phyloP scores from a whole-genome alignment of 1,140 invertebrate species.

The Trichogramma pretiosum region DNA sequence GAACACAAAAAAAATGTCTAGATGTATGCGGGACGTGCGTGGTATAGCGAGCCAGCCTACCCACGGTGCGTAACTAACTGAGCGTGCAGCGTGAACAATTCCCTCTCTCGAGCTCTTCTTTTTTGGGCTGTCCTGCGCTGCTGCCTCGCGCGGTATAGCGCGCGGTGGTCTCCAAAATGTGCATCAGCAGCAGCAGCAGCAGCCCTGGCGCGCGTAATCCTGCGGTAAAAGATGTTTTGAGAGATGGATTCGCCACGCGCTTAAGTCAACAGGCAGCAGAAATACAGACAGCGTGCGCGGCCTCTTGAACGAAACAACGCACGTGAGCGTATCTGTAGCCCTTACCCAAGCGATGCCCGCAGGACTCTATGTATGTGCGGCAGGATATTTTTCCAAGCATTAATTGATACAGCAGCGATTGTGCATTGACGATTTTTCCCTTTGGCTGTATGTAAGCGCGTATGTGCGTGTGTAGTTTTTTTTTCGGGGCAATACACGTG shows the following conservation, averaged over 20 bases:
- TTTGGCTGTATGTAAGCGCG: too few relatives aligned
- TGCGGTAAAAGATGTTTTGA: conserved; percentile 14
- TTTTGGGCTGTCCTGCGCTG: too few relatives aligned
- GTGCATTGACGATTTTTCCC: background rate
- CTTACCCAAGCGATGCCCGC: too few relatives aligned
- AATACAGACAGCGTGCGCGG: background rate
- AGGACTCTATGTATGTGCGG: conserved; percentile 2
- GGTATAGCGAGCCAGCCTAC: background rate
- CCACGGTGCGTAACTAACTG: background rate
- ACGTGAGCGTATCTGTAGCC: too few relatives aligned
- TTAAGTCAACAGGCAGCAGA: conserved; percentile 19
- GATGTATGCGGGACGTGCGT: background rate
- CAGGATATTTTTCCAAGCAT: conserved; percentile 9
- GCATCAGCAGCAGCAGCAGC: background rate
- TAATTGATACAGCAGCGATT: conserved; percentile 4
- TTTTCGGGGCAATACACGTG: too few relatives aligned
- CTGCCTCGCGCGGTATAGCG: too few relatives aligned
- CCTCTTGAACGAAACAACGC: background rate
- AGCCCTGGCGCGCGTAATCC: background rate
- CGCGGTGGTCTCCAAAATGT: background rate
- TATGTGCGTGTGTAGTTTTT: too few relatives aligned
- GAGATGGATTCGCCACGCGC: conserved; percentile 4
- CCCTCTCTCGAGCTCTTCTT: background rate
- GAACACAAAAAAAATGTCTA: too few relatives aligned
- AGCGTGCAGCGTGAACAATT: conserved; percentile 1